phyloP scores from a whole-genome alignment of 64 coral and sea anemone species.

The Actinia equina region DNA sequence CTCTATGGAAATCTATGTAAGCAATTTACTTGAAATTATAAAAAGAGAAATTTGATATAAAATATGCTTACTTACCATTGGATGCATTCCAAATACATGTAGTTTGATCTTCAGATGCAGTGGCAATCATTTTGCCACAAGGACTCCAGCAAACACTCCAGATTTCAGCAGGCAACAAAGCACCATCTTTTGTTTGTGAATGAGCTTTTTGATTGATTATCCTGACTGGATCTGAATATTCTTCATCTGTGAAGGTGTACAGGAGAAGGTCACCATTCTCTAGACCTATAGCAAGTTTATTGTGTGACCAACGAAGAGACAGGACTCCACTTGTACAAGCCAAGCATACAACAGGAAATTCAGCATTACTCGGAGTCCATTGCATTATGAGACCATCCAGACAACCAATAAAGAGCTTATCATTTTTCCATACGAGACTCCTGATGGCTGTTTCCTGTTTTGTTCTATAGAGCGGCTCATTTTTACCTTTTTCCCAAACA shows the following conservation, averaged over 20 bases:
- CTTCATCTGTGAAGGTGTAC: constrained; percentile 35
- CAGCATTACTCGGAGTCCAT: constrained; percentile 46
- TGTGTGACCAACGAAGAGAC: constrained; percentile 65
- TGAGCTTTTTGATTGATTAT: constrained; percentile 70
- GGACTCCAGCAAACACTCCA: constrained; percentile 97
- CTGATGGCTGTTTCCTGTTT: constrained; percentile 57
- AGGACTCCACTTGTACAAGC: constrained; percentile 62
- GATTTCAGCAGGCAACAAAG: constrained; percentile 53
- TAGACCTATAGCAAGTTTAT: constrained; percentile 73
- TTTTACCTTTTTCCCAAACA: constrained; percentile 62
- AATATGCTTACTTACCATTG: constrained; percentile 42
- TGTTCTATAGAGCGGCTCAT: constrained; percentile 24
- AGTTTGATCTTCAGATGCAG: constrained; percentile 92
- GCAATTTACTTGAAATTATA: no score
- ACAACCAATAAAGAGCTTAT: constrained; percentile 61
- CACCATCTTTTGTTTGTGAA: constrained; percentile 21
- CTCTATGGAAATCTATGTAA: no score
- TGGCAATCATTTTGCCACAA: constrained; percentile 78
- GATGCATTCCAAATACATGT: constrained; percentile 66
- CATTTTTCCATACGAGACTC: constrained; percentile 71
- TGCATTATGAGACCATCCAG: constrained; percentile 63
- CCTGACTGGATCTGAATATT: constrained; percentile 35
- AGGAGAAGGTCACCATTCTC: constrained; percentile 67
- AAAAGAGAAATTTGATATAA: background rate
- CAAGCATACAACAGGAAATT: constrained; percentile 11